Evolutionary conservation across 2,113 vertebrate species (phyloP).

Genomic region (Tapirus terrestris): DNA sequence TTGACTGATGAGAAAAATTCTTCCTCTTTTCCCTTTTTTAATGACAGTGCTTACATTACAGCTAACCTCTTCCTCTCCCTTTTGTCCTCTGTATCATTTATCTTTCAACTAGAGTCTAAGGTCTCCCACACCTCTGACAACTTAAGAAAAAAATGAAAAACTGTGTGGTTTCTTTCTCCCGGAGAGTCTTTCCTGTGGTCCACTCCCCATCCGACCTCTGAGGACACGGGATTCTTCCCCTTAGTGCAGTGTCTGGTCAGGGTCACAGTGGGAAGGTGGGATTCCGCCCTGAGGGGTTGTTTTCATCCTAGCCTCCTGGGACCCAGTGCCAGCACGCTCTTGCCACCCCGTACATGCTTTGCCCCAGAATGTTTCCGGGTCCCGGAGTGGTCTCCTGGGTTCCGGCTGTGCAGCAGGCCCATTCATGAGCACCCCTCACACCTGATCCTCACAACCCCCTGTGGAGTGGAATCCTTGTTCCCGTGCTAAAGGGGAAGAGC

Average conservation of each 20-base stretch:
- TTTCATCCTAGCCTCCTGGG: background rate
- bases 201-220: background rate
- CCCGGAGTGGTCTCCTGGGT: background rate
- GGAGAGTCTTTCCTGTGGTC: background rate
- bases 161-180: background rate
- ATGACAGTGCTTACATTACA: conserved; percentile 11
- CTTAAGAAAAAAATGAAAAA: conserved; percentile 12
- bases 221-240: background rate
- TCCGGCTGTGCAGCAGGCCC: background rate
- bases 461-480: background rate
- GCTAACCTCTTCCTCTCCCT: background rate
- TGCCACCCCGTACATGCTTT: background rate
- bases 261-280: background rate
- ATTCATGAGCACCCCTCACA: background rate
- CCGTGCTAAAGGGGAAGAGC: conserved; percentile 8
- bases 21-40: background rate
- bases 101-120: background rate
- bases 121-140: background rate
- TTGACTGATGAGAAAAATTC: conserved; percentile 21
- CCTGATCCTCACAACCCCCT: background rate
- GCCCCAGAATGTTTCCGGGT: background rate
- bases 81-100: background rate
- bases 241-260: background rate
- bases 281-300: background rate
- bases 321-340: background rate